Evolutionary conservation across 1,140 invertebrate species (phyloP), one percentile per base, ranked within the genome.

Genomic region (Euschistus heros): DNA sequence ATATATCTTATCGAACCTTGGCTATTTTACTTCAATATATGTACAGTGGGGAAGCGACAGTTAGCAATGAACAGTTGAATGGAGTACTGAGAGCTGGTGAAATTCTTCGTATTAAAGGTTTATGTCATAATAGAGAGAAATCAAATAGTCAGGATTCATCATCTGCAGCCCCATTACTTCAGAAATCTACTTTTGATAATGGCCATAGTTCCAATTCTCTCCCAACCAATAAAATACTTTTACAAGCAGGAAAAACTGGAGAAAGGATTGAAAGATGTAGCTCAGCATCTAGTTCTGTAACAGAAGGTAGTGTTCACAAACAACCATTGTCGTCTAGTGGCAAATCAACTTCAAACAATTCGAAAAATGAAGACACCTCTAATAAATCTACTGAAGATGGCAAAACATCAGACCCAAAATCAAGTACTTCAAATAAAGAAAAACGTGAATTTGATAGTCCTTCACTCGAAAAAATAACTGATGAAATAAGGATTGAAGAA

Each of bases 1-100:
- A 90, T 72, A 86, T 90, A 61, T 86, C 83, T 20, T 86, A 87
- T 63, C 82, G 85, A 66, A 88, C 87, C 2, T 75, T 91, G 63
- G 87, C 87, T 73, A 87, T 88, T 62, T 77, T 91, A 1, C 84
- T 90, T n/a, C 86, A 89, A 71, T 91, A 91, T 72, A 91, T 91
- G 87, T 90, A 91, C 75, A 87, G 81, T 46, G 88, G 88, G 2
- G 88, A 91, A 77, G 87, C 88, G 27, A 91, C 88, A 20, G 88
- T 91, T 8, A 88, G 86, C 64, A 89, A 90, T 74, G 87, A 89
- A 72, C 86, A 90, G 27, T 72, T 91, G 54, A 86, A 88, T 70
- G 84, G 82, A 63, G 87, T 90, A 1, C 71, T 91, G 47, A 85
- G 86, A 73, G 88, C 87, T 0, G 88, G 88, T 0, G 87, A 90